Conservation (phyloP, 2,797 vertebrate species). For the Pangasius djambal region DNA sequence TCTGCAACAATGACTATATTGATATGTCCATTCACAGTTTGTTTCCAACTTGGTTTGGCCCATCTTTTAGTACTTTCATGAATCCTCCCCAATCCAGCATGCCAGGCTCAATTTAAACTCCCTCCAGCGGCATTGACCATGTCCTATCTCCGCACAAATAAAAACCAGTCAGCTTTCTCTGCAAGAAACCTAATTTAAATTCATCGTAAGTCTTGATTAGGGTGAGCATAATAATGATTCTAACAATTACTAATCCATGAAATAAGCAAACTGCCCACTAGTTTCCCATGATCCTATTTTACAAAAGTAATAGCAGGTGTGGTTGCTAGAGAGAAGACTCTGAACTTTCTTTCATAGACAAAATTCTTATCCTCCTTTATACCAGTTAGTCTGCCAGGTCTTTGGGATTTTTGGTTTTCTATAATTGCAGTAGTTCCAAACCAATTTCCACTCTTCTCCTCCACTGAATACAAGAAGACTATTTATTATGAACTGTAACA, state of each 20-base stretch:
- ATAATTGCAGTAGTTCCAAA: slow-evolving; percentile 1
- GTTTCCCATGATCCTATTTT: slow-evolving; percentile 3
- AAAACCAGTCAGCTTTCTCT: slow-evolving; percentile 34
- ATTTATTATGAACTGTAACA: not conserved
- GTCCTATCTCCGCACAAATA: slow-evolving; percentile 42
- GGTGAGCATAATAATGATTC: slow-evolving; percentile 26
- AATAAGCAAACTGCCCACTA: slow-evolving; percentile 24
- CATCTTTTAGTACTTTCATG: slow-evolving; percentile 35
- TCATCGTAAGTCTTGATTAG: slow-evolving; percentile 30
- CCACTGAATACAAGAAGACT: not conserved
- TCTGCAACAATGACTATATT: slow-evolving; percentile 56
- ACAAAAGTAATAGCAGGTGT: slow-evolving; percentile 18
- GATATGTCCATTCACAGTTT: slow-evolving; percentile 45
- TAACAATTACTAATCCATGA: slow-evolving; percentile 18
- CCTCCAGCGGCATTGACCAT: slow-evolving; percentile 24
- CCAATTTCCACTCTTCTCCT: slow-evolving; percentile 1
- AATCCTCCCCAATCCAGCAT: slow-evolving; percentile 30
- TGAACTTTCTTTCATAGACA: not conserved
- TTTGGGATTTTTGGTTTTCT: slow-evolving; percentile 22
- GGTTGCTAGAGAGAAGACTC: slow-evolving; percentile 11
- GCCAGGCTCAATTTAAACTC: slow-evolving; percentile 35
- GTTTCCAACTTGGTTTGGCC: slow-evolving; percentile 41
- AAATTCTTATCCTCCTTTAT: not conserved
- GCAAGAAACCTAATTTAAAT: slow-evolving; percentile 44
- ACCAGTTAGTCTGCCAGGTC: not conserved